phyloP scores from a whole-genome alignment of 2,888 invertebrate species.

The Microctonus hyperodae region DNA sequence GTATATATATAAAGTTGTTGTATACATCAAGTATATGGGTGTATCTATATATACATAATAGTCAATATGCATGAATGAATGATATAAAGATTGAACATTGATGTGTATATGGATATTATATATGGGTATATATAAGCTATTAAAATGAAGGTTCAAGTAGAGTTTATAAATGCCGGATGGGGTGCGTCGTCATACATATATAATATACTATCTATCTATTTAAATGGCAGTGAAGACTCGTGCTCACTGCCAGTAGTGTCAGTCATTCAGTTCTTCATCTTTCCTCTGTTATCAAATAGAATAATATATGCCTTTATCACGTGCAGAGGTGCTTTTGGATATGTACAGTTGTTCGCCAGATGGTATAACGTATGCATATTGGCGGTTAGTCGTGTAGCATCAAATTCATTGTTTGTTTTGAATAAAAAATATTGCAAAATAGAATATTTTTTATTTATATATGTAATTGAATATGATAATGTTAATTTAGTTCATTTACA shows the following conservation, averaged over 20 bases:
- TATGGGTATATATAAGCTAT: slow-evolving; percentile 7
- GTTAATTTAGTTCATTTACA: slow-evolving; percentile 20
- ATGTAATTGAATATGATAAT: slow-evolving; percentile 25
- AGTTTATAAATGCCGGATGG: slow-evolving; percentile 15
- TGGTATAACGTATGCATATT: slow-evolving; percentile 49
- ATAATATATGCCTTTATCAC: slow-evolving; percentile 44
- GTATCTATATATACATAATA: background rate
- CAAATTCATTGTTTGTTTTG: too few relatives aligned
- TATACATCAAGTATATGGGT: background rate
- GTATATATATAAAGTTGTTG: too few relatives aligned
- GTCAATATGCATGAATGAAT: slow-evolving; percentile 17
- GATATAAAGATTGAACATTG: background rate
- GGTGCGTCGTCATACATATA: slow-evolving; percentile 24
- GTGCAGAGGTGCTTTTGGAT: slow-evolving; percentile 49
- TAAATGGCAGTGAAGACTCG: background rate
- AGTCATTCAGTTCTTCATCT: slow-evolving; percentile 1
- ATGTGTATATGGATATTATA: slow-evolving; percentile 28
- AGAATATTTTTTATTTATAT: too few relatives aligned
- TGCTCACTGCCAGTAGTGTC: background rate
- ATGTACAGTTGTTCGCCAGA: slow-evolving; percentile 48
- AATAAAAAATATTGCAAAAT: too few relatives aligned
- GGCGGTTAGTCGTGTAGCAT: too few relatives aligned
- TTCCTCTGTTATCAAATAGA: background rate
- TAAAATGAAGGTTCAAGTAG: slow-evolving; percentile 36
- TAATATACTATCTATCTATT: slow-evolving; percentile 6